Evolutionary conservation across 2,797 vertebrate species (phyloP), one percentile per base, ranked within the genome.

Genomic region (Cyclura pinguis): DNA sequence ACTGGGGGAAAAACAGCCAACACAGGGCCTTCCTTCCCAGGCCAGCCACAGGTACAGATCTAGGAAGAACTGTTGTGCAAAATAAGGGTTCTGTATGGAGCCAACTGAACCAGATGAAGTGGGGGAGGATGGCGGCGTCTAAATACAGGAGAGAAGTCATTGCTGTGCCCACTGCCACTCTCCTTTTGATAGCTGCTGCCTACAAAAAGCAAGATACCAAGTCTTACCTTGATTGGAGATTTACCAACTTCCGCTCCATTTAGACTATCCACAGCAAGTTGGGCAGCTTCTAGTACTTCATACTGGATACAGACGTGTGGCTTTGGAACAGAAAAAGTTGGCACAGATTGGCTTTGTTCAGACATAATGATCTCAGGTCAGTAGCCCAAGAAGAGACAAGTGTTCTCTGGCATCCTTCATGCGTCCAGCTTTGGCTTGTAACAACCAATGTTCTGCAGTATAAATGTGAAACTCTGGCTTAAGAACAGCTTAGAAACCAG

Each of bases 271-370:
- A 98, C 77, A 74, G 98, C 98, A 85, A 99, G 96, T 81, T 96
- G 86, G 22, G 98, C 98, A 92, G 97, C 98, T 95, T 99, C 98
- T 84, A 98, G 96, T 52, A 98, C 95, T 94, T 98, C 93, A 0
- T 98, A 99, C 0, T 97, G 97, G 12, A 98, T 93, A 90, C 97
- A 96, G 29, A 98, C 96, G 69, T 98, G 97, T 0, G 98, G 96
- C 98, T 99, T 94, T 16, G 92, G 86, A 8, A 38, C 38, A 93
- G 6, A 80, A 74, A 90, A 0, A 0, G 0, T 27, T 0, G 6
- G 88, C 0, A 82, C 4, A 91, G 86, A 92, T 84, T 8, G 14
- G 16, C 9, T 32, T 32, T 18, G n/a, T 22, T 93, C 82, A 88
- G 3, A 52, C 74, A 0, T 24, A 67, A 80, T 4, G 10, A 80